These are phyloP conservation scores for Mormoops blainvillei DNA, from an alignment of 2,113 vertebrate genomes.

Conservation along the genomic window DNA sequence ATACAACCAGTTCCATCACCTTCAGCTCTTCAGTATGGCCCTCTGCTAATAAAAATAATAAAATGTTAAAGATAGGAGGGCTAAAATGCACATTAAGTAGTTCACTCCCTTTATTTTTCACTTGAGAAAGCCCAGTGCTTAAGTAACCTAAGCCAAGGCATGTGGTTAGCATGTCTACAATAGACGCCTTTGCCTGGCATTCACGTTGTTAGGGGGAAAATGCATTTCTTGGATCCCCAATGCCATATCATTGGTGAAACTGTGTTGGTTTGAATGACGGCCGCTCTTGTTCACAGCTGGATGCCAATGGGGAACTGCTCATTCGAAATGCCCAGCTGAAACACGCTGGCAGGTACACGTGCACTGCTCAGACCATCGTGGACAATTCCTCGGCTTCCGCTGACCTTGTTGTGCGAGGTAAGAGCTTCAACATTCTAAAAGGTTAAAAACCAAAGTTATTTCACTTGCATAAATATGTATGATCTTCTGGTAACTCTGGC, in stretches of 20 bases:
- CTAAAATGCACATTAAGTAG: not conserved
- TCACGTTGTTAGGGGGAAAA: not conserved
- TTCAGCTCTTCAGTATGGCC: not conserved
- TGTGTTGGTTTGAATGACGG: not conserved
- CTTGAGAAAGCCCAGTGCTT: not conserved
- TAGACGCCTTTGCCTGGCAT: not conserved
- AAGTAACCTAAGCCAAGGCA: not conserved
- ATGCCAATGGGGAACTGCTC: slow-evolving; percentile 88
- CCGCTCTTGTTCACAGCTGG: slow-evolving; percentile 81
- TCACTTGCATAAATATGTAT: not conserved
- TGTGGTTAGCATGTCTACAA: not conserved
- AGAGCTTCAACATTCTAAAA: slow-evolving; percentile 55
- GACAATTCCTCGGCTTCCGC: slow-evolving; percentile 93
- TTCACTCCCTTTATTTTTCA: not conserved
- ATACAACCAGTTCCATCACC: not conserved
- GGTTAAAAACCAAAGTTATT: not conserved
- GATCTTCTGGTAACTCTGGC: not conserved
- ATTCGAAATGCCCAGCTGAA: slow-evolving; percentile 91
- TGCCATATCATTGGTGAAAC: not conserved
- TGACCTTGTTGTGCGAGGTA: slow-evolving; percentile 95
- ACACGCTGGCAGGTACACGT: slow-evolving; percentile 91
- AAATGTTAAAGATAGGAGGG: not conserved
- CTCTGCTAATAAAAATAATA: not conserved
- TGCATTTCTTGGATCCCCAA: not conserved
- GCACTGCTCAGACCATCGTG: slow-evolving; percentile 93